Evolutionary conservation across 2,888 invertebrate species (phyloP).

Genomic region (Platynereis dumerilii): DNA sequence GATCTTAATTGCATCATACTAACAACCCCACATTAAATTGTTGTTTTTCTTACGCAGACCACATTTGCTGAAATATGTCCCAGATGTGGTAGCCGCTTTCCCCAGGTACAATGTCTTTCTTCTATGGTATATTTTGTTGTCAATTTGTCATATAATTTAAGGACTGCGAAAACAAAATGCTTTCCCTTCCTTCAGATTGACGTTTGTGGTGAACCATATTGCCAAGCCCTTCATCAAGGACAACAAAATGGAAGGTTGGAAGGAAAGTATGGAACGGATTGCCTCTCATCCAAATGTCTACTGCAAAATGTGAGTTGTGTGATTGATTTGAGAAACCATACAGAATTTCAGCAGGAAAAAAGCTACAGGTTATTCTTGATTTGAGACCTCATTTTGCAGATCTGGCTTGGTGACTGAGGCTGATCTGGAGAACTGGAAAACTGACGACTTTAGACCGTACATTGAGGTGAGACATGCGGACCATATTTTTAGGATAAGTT

Average conservation of each 20-base stretch:
- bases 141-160: too few species aligned
- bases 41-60: constrained; percentile 44
- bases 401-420: constrained; percentile 49
- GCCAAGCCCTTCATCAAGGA: constrained; percentile 45
- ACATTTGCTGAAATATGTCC: constrained; percentile 41
- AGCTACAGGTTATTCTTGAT: too few species aligned
- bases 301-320: constrained; percentile 45
- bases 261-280: constrained; percentile 42
- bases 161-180: too few species aligned
- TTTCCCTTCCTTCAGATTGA: constrained; percentile 37
- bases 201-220: constrained; percentile 47
- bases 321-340: too few species aligned
- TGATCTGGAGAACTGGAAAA: constrained; percentile 41
- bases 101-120: constrained; percentile 43
- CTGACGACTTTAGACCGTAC: constrained; percentile 42
- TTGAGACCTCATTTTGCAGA: too few species aligned
- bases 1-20: too few species aligned
- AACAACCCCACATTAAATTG: too few species aligned
- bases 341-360: too few species aligned
- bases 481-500: background rate
- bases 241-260: constrained; percentile 43
- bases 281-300: constrained; percentile 43
- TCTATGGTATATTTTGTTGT: too few species aligned
- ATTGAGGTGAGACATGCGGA: constrained; percentile 44
- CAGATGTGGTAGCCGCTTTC: constrained; percentile 39